Conservation (phyloP, 53 echinoderm and acorn worm species). For the Luidia sarsii region DNA sequence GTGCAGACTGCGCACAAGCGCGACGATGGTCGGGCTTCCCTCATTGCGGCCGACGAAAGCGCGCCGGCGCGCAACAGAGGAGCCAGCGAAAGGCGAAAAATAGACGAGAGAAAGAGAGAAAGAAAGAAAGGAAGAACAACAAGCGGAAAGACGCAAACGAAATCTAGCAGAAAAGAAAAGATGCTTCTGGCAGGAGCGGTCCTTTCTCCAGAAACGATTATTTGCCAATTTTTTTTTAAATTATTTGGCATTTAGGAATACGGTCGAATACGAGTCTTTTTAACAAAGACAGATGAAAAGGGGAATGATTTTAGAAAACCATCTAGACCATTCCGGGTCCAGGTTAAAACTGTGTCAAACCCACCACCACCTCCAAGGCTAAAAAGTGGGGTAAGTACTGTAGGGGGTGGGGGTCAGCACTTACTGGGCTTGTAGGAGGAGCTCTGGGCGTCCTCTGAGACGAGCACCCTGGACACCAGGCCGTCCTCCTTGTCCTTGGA, state of each 20-base stretch:
- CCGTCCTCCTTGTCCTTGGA: slow-evolving; percentile 98
- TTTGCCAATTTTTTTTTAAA: too few relatives aligned
- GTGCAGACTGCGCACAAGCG: slow-evolving; percentile 29
- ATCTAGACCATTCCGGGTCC: too few relatives aligned
- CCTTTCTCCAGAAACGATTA: too few relatives aligned
- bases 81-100: neutral
- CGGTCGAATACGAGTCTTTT: too few relatives aligned
- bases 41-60: too few relatives aligned
- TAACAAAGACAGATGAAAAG: neutral
- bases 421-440: slow-evolving; percentile 86
- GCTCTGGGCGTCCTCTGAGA: slow-evolving; percentile 79
- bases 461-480: slow-evolving; percentile 71
- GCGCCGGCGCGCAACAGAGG: too few relatives aligned
- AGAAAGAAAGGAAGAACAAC: neutral
- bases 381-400: neutral
- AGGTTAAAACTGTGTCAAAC: neutral
- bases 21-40: slow-evolving; percentile 12
- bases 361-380: neutral
- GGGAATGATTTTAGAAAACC: too few relatives aligned
- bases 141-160: too few relatives aligned
- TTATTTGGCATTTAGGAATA: too few relatives aligned
- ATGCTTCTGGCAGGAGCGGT: too few relatives aligned
- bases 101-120: neutral
- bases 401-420: too few relatives aligned
- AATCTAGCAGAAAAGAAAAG: too few relatives aligned